phyloP scores from a whole-genome alignment of 2,888 invertebrate species.

The Cantharis rufa region DNA sequence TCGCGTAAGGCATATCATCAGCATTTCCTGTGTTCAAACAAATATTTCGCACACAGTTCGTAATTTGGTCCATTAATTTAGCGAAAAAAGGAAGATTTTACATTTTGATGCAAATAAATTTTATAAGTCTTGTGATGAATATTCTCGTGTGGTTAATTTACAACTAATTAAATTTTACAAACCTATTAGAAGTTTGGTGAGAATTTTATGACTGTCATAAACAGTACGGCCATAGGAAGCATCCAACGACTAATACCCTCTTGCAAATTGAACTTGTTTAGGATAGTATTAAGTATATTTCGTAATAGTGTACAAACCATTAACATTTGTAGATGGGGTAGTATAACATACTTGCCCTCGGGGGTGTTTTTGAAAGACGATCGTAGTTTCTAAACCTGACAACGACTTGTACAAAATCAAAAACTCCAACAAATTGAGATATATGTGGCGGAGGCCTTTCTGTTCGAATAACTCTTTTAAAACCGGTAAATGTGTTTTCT shows the following conservation, averaged over 20 bases:
- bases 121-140: background rate
- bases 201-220: conserved; percentile 29
- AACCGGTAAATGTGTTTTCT: conserved; percentile 25
- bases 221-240: conserved; percentile 17
- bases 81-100: background rate
- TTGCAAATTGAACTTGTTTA: conserved; percentile 31
- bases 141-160: background rate
- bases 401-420: conserved; percentile 27
- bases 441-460: conserved; percentile 27
- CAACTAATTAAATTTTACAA: conserved; percentile 2
- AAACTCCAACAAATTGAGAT: conserved; percentile 35
- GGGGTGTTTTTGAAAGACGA: conserved; percentile 32
- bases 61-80: background rate
- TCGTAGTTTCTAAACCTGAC: conserved; percentile 26
- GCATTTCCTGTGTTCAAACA: background rate
- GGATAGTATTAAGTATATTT: conserved; percentile 32
- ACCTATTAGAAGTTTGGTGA: conserved; percentile 22
- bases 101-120: background rate
- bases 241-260: conserved; percentile 24
- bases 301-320: conserved; percentile 36
- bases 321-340: conserved; percentile 34
- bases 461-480: conserved; percentile 29
- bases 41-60: background rate
- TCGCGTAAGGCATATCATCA: background rate
- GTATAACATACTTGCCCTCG: conserved; percentile 37